Evolutionary conservation across 2,797 vertebrate species (phyloP), one percentile per base, ranked within the genome.

Genomic region (Scolopax bukidnonensis): DNA sequence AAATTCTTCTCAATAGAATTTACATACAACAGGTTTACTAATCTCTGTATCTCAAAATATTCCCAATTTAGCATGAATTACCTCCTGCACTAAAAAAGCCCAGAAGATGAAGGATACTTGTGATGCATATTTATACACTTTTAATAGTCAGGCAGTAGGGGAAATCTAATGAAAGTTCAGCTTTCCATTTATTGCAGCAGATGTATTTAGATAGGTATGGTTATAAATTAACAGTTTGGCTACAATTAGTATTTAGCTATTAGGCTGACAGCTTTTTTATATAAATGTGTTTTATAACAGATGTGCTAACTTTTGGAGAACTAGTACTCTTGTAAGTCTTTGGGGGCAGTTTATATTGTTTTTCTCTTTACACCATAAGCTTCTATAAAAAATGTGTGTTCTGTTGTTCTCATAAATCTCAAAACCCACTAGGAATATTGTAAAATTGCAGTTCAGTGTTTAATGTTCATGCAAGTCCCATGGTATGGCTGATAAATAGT

Each of bases 391-490:
- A 95, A 93, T 77, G 41, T 71, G 81, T 85, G 57, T 81, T 95
- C 33, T 71, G 81, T 79, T 90, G 90, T 87, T 88, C 91, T 97
- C 95, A 95, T 96, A 97, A 97, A 94, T 97, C 94, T 93, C 47
- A 8, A 73, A 92, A 82, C 90, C 95, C 81, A 0, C 83, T 48
- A 97, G 96, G 89, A 89, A 96, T 89, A 64, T 85, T 95, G 82
- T 90, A 79, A 96, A 97, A 90, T 95, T 92, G 92, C 78, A 88
- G 74, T 91, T 95, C 89, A 76, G 76, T 96, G 90, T 96, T 97
- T 97, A 97, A 97, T 95, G 95, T 78, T 97, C 93, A 91, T 84
- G 86, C 6, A 9, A 86, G 84, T 95, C 95, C 96, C 96, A 40
- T 78, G 95, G 88, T 93, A 76, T 85, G 87, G 92, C 78, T 95